Percentiles rank a stretch among this genome's conserved stretches.
phyloP scores from a whole-genome alignment of 2,113 vertebrate species.

The Ploceus nigricollis region DNA sequence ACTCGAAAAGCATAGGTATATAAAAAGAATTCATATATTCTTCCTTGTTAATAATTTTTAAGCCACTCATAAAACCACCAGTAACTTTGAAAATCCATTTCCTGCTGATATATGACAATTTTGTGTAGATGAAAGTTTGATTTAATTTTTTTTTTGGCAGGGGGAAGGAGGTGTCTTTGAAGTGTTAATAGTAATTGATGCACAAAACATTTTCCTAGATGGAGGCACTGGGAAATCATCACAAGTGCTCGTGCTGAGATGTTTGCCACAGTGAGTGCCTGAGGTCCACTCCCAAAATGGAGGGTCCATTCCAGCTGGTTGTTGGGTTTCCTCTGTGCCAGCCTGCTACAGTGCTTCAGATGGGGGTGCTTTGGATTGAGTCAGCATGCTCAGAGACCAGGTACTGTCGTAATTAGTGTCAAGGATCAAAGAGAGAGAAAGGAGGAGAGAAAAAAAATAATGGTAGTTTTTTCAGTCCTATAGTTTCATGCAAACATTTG shows the following conservation, averaged over 20 bases:
- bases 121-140: background rate
- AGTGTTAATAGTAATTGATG: background rate
- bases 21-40: background rate
- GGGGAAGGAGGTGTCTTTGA: accelerated
- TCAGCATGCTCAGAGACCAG: background rate
- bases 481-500: background rate
- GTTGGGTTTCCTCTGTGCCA: background rate
- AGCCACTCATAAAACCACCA: background rate
- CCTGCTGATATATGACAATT: background rate
- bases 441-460: background rate
- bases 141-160: background rate
- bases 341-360: background rate
- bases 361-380: background rate
- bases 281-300: background rate
- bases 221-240: background rate
- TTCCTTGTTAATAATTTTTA: background rate
- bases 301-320: background rate
- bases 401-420: background rate
- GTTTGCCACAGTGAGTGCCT: background rate
- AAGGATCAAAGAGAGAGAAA: background rate
- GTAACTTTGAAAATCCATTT: background rate
- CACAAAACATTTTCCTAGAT: background rate
- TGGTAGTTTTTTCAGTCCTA: background rate
- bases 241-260: background rate
- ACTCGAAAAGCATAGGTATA: background rate